phyloP scores from a whole-genome alignment of 2,888 invertebrate species.

The Drosophila yooni region DNA sequence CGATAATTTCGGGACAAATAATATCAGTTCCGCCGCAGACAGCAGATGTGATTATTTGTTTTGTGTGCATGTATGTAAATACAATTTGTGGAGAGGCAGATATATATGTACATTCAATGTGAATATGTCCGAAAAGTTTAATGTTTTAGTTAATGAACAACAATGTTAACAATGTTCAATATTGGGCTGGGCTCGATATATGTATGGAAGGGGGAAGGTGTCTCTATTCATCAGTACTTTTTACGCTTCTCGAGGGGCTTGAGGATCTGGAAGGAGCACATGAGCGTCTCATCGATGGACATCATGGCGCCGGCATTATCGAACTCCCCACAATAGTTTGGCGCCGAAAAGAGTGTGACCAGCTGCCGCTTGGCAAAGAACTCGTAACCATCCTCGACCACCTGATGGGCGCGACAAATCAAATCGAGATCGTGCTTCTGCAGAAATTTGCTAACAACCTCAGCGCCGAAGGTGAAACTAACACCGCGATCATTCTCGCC shows the following conservation, averaged over 20 bases:
- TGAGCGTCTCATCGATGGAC: conserved; percentile 97
- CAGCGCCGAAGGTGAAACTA: conserved; percentile 98
- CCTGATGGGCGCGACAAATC: conserved; percentile 98
- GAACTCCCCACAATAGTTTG: conserved; percentile 93
- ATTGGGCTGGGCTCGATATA: not conserved
- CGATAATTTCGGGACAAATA: no score
- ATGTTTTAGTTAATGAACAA: not conserved
- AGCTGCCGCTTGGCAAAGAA: conserved; percentile 98
- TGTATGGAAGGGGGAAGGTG: not conserved
- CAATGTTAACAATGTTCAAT: conserved; percentile 29
- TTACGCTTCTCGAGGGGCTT: conserved; percentile 67
- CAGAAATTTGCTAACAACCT: conserved; percentile 88
- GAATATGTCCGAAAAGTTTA: not conserved
- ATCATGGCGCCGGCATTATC: conserved; percentile 96
- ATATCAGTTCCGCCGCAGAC: no score
- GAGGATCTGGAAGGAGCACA: conserved; percentile 93
- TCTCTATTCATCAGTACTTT: conserved; percentile 25
- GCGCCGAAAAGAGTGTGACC: conserved; percentile 94
- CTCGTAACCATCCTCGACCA: conserved; percentile 99
- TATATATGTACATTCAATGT: not conserved
- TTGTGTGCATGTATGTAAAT: no score
- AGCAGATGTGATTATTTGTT: no score
- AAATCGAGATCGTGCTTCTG: conserved; percentile 98
- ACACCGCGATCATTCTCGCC: conserved; percentile 99
- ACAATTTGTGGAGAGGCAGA: not conserved